A percentile compares a stretch with the other conserved stretches of the same genome.
These are phyloP conservation scores for Callaeas wilsoni DNA, from an alignment of 2,113 vertebrate species.

Conservation along the genomic window DNA sequence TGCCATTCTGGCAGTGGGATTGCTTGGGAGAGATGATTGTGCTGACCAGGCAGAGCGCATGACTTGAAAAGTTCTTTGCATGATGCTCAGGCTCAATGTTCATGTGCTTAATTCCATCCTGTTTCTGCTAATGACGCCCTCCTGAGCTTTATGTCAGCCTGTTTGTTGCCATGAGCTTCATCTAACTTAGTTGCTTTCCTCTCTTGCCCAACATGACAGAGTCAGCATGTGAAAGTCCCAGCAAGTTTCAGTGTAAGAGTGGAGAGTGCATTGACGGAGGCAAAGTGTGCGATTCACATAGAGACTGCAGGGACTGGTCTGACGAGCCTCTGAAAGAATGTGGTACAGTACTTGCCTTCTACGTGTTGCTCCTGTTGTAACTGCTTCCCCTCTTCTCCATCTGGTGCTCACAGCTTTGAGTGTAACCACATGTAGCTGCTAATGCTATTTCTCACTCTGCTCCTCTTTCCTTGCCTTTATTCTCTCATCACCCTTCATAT, in stretches of 20 bases:
- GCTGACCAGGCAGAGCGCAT: background rate
- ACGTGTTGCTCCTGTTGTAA: slow-evolving; percentile 64
- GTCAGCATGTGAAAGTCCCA: slow-evolving; percentile 86
- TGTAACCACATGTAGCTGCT: slow-evolving; percentile 56
- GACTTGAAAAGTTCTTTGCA: background rate
- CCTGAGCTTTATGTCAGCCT: slow-evolving; percentile 29
- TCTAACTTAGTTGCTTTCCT: slow-evolving; percentile 65
- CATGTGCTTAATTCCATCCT: slow-evolving; percentile 32
- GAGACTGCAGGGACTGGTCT: slow-evolving; percentile 96
- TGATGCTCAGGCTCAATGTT: slow-evolving; percentile 3
- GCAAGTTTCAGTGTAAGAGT: slow-evolving; percentile 92
- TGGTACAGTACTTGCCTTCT: slow-evolving; percentile 81
- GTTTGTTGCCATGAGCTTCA: slow-evolving; percentile 10
- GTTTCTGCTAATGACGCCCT: slow-evolving; percentile 41
- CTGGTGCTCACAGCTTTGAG: slow-evolving; percentile 56
- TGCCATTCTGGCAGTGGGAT: background rate
- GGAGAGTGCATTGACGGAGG: slow-evolving; percentile 92
- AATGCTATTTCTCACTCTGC: slow-evolving; percentile 48
- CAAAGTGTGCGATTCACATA: slow-evolving; percentile 92
- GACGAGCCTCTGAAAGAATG: slow-evolving; percentile 95
- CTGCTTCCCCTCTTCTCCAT: slow-evolving; percentile 59
- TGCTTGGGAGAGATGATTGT: background rate
- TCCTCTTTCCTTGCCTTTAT: slow-evolving; percentile 16
- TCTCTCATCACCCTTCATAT: slow-evolving; percentile 20
- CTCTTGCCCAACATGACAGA: slow-evolving; percentile 77